phyloP scores from a whole-genome alignment of 2,113 vertebrate genomes.

The Salvelinus sp. region DNA sequence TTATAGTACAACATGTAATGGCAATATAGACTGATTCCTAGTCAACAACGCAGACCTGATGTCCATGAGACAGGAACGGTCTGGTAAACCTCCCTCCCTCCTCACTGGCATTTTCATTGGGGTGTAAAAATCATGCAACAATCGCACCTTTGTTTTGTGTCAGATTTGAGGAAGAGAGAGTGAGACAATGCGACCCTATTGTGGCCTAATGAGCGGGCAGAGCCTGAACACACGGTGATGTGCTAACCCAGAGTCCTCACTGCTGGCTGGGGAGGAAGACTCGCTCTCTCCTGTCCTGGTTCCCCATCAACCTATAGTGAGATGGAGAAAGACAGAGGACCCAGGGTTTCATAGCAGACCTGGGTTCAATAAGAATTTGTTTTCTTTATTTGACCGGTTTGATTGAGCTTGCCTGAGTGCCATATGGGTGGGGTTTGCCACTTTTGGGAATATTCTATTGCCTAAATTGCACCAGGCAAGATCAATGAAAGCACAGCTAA shows the following conservation, averaged over 20 bases:
- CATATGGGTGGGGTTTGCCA: too few relatives aligned
- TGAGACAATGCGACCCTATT: conserved; percentile 55
- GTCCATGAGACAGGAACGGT: neutral
- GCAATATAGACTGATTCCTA: conserved; percentile 36
- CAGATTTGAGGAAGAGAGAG: conserved; percentile 7
- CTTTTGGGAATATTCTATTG: too few relatives aligned
- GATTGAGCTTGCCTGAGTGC: too few relatives aligned
- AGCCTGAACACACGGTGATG: conserved; percentile 29
- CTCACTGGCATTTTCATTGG: conserved; percentile 1
- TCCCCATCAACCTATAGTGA: conserved; percentile 45
- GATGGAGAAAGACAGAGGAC: conserved; percentile 38
- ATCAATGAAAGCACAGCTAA: too few relatives aligned
- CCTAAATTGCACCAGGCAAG: too few relatives aligned
- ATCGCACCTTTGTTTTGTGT: conserved; percentile 50
- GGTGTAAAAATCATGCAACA: conserved; percentile 46
- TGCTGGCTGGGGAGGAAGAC: conserved; percentile 7
- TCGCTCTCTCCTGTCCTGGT: conserved; percentile 42
- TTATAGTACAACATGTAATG: conserved; percentile 44
- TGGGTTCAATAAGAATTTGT: neutral
- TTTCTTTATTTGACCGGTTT: too few relatives aligned
- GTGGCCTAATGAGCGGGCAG: conserved; percentile 47
- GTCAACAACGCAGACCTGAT: conserved; percentile 26
- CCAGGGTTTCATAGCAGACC: neutral
- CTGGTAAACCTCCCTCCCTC: too few relatives aligned
- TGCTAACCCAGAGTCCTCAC: conserved; percentile 40